Base-by-base conservation (phyloP, 2,888 invertebrate species). In the Tiliacea aurago region DNA sequence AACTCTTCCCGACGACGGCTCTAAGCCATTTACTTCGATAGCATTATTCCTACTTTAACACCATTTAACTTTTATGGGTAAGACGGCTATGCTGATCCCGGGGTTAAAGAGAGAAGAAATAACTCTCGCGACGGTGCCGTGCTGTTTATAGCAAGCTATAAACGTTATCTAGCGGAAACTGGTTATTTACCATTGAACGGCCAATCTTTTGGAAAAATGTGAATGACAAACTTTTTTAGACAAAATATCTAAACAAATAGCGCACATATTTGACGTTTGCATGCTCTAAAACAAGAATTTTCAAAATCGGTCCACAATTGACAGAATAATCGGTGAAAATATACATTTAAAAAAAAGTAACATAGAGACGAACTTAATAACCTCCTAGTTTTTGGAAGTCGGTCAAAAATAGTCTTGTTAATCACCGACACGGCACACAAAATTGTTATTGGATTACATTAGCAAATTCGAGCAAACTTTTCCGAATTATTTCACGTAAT, bases 41-140 rank as follows among this genome's bases (percentile, higher is more conserved):
- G 58, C 67, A 73, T 85, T 83, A 80, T 76, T 81, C 73, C 76
- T 72, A 69, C 71, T 83, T 81, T 85, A 80, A 84, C 83, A 70
- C 76, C 76, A 76, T 83, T 84, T 76, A 80, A 74, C 79, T 81
- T 81, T 84, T 82, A 85, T 79, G 72, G 70, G 37, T 76, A 49
- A 71, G 59, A 71, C 45, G 47, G 28, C 61, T 51, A 43, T 47
- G 58, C 41, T 70, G 70, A 76, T 61, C 64, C 64, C 9, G 20
- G 18, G 69, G 51, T 64, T 59, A 74, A 74, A 72, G 76, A 72
- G 41, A 15, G 33, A 63, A 37, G 37, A 37, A 37, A 75, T 47
- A 75, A 70, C 69, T 74, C 49, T 69, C n/a, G 58, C 41, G 18
- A 53, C 64, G 37, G 37, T 37, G 37, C 37, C 4, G 37, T 37